Base-by-base conservation (phyloP, 1,140 invertebrate genomes). In the Brachystomella parvula region DNA sequence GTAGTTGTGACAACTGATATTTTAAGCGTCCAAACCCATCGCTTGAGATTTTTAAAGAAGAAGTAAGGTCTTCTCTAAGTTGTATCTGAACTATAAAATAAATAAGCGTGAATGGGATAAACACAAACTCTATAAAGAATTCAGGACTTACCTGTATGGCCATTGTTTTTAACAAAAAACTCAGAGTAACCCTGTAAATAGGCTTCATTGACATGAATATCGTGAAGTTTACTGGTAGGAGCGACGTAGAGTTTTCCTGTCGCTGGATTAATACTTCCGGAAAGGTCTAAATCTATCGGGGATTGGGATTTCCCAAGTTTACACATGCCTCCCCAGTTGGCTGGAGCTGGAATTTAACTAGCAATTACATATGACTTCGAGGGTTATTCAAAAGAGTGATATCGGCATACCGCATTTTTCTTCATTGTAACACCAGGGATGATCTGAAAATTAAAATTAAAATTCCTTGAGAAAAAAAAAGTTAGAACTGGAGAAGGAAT, bases 1-100 rank as follows among this genome's bases (percentile, higher is more conserved):
- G 83, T 31, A 83, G 71, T 69, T 82, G 81, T 0, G 75, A 63
- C 31, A 82, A 76, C 19, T 74, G 71, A 67, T 82, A 82, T 26
- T 53, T 53, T 53, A 75, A 74, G 21, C 76, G 75, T 21, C 71
- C 69, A 33, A 80, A 70, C 6, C 76, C 77, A 35, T 79, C 80
- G 24, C 77, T 77, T 32, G 64, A 67, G 15, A 75, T 47, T 26
- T 64, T 28, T 21, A 68, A 61, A 29, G 61, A 24, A 6, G 73
- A 73, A 33, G 61, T 69, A n/a, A 70, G 35, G n/a, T 74, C 60
- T 29, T 68, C 59, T 17, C 68, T 62, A 24, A 75, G 21, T 24
- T 65, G 61, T 1, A 75, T 17, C 66, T 68, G 66, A 39, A 72
- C 74, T 75, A 30, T 17, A 72, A 67, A 49, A 28, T 57, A 21